A percentile compares a stretch with the other conserved stretches of the same genome.
phyloP scores from a whole-genome alignment of 2,113 vertebrate species.

The Halichoerus grypus region DNA sequence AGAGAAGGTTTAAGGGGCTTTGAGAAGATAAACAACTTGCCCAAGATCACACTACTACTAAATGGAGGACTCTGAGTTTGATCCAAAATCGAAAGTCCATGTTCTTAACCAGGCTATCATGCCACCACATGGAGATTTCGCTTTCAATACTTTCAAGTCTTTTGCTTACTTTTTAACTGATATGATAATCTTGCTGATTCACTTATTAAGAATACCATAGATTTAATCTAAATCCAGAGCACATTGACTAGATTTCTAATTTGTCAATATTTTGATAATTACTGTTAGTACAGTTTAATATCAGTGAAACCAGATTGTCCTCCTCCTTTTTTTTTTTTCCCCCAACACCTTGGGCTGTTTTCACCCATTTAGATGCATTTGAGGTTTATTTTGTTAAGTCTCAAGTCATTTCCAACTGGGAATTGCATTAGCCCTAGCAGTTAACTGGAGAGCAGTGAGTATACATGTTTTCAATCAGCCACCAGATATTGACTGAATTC shows the following conservation, averaged over 20 bases:
- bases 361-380: not conserved
- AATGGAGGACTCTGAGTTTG: not conserved
- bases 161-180: not conserved
- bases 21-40: not conserved
- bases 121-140: not conserved
- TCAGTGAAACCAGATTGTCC: not conserved
- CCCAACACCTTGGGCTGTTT: not conserved
- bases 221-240: not conserved
- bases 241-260: not conserved
- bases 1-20: not conserved
- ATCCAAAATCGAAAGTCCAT: not conserved
- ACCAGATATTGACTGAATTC: not conserved
- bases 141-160: not conserved
- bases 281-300: not conserved
- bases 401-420: not conserved
- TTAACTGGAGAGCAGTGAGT: not conserved
- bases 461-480: not conserved
- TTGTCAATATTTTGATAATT: not conserved
- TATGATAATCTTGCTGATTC: not conserved
- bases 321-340: not conserved
- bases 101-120: not conserved
- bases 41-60: not conserved
- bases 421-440: not conserved
- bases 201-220: not conserved
- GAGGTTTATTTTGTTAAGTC: not conserved